A percentile compares a stretch with the other conserved stretches of the same genome.
phyloP scores from a whole-genome alignment of 2,888 invertebrate genomes.

The Ypsolopha sequella region DNA sequence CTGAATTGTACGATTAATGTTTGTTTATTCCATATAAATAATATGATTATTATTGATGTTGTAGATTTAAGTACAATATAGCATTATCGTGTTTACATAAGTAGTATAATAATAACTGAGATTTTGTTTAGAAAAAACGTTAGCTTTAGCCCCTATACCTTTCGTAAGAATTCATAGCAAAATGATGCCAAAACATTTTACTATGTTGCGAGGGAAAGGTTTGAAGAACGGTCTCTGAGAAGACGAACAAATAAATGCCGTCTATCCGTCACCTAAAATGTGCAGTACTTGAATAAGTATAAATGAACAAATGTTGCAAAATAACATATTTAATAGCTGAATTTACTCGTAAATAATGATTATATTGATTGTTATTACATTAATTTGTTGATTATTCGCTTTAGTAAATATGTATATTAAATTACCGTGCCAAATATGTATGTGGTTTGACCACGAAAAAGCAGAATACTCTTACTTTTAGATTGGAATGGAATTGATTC shows the following conservation, averaged over 20 bases:
- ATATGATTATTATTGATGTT: conserved; percentile 30
- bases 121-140: background rate
- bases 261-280: too few species aligned
- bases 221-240: too few species aligned
- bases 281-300: too few species aligned
- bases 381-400: background rate
- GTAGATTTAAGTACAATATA: conserved; percentile 26
- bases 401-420: background rate
- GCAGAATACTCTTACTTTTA: background rate
- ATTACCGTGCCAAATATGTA: conserved; percentile 7
- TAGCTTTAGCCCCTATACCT: background rate
- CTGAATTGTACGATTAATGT: conserved; percentile 12
- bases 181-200: background rate
- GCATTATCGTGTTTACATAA: conserved; percentile 15
- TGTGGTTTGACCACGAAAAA: conserved; percentile 5
- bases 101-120: background rate
- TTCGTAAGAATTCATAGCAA: background rate
- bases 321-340: background rate
- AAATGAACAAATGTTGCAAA: too few species aligned
- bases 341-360: background rate
- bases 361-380: background rate
- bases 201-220: too few species aligned
- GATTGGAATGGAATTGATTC: background rate
- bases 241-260: too few species aligned
- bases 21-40: conserved; percentile 31